Conservation (phyloP, 2,888 invertebrate species). For the Chloromyia formosa region DNA sequence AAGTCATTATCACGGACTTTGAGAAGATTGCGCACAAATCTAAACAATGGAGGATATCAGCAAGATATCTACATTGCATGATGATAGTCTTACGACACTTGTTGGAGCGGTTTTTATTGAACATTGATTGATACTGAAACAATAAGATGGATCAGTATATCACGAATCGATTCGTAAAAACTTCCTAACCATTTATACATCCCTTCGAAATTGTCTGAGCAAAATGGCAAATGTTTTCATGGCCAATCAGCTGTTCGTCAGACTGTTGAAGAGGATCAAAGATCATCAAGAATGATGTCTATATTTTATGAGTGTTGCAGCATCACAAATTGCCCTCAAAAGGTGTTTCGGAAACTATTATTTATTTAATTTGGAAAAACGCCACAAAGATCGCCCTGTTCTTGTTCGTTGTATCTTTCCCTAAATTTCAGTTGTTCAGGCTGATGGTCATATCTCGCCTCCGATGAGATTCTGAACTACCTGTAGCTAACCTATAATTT, state of each 20-base stretch:
- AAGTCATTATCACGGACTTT: constrained; percentile 38
- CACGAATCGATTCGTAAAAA: too few relatives aligned
- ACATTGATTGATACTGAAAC: not conserved
- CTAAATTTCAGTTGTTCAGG: not conserved
- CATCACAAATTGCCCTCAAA: constrained; percentile 51
- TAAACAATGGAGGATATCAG: constrained; percentile 31
- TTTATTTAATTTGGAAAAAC: constrained; percentile 54
- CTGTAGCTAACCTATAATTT: constrained; percentile 52
- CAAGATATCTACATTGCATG: constrained; percentile 21
- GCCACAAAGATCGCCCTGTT: constrained; percentile 45
- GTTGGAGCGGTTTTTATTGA: not conserved
- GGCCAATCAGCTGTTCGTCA: too few relatives aligned
- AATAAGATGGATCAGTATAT: too few relatives aligned
- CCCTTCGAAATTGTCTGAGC: too few relatives aligned
- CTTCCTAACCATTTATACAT: too few relatives aligned
- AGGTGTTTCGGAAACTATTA: constrained; percentile 55
- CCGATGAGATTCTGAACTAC: constrained; percentile 47
- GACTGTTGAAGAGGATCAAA: constrained; percentile 8
- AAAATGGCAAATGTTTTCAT: too few relatives aligned
- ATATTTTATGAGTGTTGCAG: constrained; percentile 50
- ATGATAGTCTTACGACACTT: not conserved
- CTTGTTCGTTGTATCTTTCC: not conserved
- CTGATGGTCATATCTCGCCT: constrained; percentile 38
- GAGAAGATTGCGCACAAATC: constrained; percentile 26
- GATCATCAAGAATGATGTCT: constrained; percentile 48